Conservation (phyloP, 2,888 invertebrate species). For the Metallyticus violacea region DNA sequence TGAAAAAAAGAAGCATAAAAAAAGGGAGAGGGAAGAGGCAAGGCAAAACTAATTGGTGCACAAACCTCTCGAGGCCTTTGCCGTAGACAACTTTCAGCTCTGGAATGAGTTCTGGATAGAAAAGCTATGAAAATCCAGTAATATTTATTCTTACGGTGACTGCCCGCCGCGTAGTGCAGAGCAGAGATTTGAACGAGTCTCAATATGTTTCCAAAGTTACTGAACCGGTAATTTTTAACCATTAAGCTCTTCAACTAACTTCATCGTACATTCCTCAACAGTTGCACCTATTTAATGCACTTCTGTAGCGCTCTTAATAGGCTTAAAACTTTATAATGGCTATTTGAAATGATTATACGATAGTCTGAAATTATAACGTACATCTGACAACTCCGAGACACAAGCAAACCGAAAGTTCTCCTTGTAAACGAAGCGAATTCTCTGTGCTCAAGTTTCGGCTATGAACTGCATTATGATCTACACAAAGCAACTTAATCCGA, state of each 20-base stretch:
- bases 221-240: not conserved
- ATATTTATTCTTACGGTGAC: not conserved
- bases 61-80: not conserved
- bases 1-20: not conserved
- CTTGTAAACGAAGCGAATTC: too few relatives aligned
- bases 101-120: not conserved
- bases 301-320: not conserved
- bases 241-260: too few relatives aligned
- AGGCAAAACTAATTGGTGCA: not conserved
- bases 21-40: not conserved
- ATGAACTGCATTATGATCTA: too few relatives aligned
- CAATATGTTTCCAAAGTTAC: not conserved
- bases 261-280: too few relatives aligned
- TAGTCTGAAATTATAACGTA: too few relatives aligned
- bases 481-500: too few relatives aligned
- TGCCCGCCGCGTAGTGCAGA: not conserved
- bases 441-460: too few relatives aligned
- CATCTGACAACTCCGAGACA: too few relatives aligned
- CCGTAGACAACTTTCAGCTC: not conserved
- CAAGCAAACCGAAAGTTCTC: too few relatives aligned
- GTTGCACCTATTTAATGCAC: too few relatives aligned
- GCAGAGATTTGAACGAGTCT: not conserved
- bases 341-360: too few relatives aligned
- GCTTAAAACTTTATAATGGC: too few relatives aligned
- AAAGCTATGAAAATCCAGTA: not conserved